phyloP scores from a whole-genome alignment of 30 jellyfish, hydroid and myxozoan species.

The Mastigias papua region DNA sequence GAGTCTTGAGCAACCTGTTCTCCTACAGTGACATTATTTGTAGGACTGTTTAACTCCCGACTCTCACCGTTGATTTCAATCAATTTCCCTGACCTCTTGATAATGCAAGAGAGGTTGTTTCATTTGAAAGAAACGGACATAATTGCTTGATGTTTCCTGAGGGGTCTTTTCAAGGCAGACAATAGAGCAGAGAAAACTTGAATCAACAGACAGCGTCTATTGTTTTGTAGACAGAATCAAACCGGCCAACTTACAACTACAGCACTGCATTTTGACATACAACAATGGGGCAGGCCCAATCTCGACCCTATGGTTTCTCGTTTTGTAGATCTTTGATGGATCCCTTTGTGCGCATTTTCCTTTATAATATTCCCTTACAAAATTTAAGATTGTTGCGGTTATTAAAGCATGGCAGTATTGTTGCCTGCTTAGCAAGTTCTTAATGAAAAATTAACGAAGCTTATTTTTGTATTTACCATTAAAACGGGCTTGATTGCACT shows the following conservation, averaged over 20 bases:
- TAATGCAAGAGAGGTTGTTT: conserved; percentile 20
- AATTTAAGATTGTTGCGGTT: not conserved
- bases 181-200: conserved; percentile 38
- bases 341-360: not conserved
- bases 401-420: not conserved
- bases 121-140: conserved; percentile 63
- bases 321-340: not conserved
- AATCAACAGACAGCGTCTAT: conserved; percentile 58
- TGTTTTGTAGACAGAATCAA: conserved; percentile 66
- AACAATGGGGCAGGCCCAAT: conserved; percentile 18
- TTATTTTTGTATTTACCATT: not conserved
- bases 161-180: conserved; percentile 58
- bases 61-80: not conserved
- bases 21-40: not conserved
- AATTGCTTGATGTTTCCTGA: conserved; percentile 73
- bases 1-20: conserved; percentile 4
- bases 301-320: not conserved
- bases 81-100: conserved; percentile 14
- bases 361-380: no score
- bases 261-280: conserved; percentile 23
- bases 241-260: conserved; percentile 45
- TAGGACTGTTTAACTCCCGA: conserved; percentile 4
- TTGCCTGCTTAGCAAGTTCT: conserved; percentile 5
- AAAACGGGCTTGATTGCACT: not conserved
- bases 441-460: not conserved